These are phyloP conservation scores for Pyralis farinalis DNA, from an alignment of 2,888 invertebrate species.

Conservation along the genomic window DNA sequence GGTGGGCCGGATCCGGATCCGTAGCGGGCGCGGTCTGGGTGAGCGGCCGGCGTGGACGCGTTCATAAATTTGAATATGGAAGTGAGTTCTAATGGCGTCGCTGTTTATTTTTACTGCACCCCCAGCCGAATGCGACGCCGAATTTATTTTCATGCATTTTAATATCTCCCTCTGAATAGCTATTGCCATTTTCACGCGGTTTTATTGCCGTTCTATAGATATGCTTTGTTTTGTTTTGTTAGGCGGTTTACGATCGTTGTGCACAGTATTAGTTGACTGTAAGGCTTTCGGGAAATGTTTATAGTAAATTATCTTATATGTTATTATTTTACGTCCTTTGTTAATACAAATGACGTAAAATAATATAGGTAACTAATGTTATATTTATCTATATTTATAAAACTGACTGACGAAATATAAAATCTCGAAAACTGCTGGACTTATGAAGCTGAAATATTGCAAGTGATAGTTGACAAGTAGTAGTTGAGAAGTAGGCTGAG, in stretches of 20 bases:
- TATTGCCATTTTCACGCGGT: conserved; percentile 79
- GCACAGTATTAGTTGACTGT: conserved; percentile 62
- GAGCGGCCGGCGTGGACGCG: conserved; percentile 49
- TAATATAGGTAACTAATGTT: too few relatives aligned
- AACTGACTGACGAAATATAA: too few relatives aligned
- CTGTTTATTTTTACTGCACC: conserved; percentile 83
- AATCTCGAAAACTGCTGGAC: too few relatives aligned
- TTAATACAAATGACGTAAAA: too few relatives aligned
- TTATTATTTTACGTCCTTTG: too few relatives aligned
- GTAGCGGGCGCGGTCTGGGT: conserved; percentile 27
- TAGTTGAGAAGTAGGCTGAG: too few relatives aligned
- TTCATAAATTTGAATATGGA: conserved; percentile 82
- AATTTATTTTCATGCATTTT: conserved; percentile 82
- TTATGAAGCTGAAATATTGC: too few relatives aligned
- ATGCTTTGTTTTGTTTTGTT: conserved; percentile 63
- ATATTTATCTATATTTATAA: too few relatives aligned
- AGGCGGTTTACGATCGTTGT: conserved; percentile 61
- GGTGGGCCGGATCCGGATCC: conserved; percentile 33
- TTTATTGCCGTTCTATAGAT: conserved; percentile 69
- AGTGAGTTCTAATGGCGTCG: conserved; percentile 81
- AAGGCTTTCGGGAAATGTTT: conserved; percentile 52
- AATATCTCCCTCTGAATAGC: conserved; percentile 80
- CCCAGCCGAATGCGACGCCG: conserved; percentile 82
- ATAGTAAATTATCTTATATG: conserved; percentile 39
- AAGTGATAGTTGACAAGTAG: too few relatives aligned